Percentiles rank a stretch among this genome's conserved stretches.
These are phyloP conservation scores for Echinometra lucunter DNA, from an alignment of 53 echinoderm and acorn worm genomes.

Conservation along the genomic window DNA sequence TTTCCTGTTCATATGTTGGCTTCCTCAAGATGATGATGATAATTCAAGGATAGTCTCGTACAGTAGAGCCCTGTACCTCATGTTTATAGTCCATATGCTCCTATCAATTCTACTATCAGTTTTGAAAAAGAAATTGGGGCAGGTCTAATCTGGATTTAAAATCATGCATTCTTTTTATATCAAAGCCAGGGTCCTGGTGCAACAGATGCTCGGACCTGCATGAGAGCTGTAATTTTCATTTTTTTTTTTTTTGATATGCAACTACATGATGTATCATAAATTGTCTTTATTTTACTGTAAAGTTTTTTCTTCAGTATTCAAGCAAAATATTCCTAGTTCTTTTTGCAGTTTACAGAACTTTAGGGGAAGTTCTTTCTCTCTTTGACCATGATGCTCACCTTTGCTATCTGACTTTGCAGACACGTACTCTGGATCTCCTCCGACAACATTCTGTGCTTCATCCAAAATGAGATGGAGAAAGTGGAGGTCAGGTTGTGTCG, in stretches of 20 bases:
- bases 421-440: slow-evolving; percentile 88
- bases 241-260: background rate
- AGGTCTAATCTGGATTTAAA: background rate
- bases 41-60: background rate
- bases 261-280: too few relatives aligned
- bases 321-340: background rate
- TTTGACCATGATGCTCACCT: slow-evolving; percentile 70
- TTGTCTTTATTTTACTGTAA: too few relatives aligned
- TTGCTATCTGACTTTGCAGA: slow-evolving; percentile 90
- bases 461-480: slow-evolving; percentile 95
- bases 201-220: background rate
- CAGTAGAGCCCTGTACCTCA: background rate
- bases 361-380: background rate
- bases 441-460: slow-evolving; percentile 88
- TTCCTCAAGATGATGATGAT: slow-evolving; percentile 3
- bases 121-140: background rate
- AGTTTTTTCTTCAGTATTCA: too few relatives aligned
- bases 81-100: background rate
- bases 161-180: background rate
- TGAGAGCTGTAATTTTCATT: background rate
- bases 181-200: background rate
- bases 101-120: background rate
- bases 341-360: too few relatives aligned
- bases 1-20: background rate
- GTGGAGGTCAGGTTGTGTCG: slow-evolving; percentile 82